These are phyloP conservation scores for Andinoacara biseriatus DNA, from an alignment of 2,113 vertebrate genomes.

Conservation along the genomic window DNA sequence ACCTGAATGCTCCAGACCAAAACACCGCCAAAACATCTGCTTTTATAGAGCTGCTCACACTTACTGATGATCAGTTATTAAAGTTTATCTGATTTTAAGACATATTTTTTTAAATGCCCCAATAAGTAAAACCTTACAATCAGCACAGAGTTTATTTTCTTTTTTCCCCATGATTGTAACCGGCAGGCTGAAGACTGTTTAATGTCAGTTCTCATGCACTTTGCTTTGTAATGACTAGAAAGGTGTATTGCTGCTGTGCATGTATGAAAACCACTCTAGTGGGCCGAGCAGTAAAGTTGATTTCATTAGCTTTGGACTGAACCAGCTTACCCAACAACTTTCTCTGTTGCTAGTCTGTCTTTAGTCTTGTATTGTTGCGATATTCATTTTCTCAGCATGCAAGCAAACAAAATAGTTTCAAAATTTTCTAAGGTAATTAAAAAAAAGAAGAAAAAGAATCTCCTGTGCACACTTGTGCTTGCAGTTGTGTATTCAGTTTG, in stretches of 20 bases:
- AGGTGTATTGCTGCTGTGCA: background rate
- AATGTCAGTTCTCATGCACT: too few relatives aligned
- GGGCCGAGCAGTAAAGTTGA: too few relatives aligned
- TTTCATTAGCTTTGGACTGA: too few relatives aligned
- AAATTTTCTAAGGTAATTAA: background rate
- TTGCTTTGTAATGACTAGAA: background rate
- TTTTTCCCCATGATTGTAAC: background rate
- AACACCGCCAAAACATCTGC: too few relatives aligned
- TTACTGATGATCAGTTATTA: background rate
- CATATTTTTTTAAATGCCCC: background rate
- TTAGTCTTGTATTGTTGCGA: background rate
- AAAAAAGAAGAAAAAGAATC: background rate
- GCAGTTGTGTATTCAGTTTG: slow-evolving; percentile 15
- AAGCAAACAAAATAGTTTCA: background rate
- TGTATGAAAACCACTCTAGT: too few relatives aligned
- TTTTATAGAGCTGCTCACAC: too few relatives aligned
- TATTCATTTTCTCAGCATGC: background rate
- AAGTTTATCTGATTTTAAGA: background rate
- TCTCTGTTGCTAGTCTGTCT: too few relatives aligned
- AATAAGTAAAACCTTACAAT: background rate
- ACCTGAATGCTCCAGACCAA: too few relatives aligned
- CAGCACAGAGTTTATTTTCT: background rate
- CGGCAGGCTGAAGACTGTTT: background rate
- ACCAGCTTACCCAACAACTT: too few relatives aligned
- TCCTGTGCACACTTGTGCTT: slow-evolving; percentile 5